Evolutionary conservation across 2,888 invertebrate species (phyloP).

Genomic region (Xylota sylvarum): DNA sequence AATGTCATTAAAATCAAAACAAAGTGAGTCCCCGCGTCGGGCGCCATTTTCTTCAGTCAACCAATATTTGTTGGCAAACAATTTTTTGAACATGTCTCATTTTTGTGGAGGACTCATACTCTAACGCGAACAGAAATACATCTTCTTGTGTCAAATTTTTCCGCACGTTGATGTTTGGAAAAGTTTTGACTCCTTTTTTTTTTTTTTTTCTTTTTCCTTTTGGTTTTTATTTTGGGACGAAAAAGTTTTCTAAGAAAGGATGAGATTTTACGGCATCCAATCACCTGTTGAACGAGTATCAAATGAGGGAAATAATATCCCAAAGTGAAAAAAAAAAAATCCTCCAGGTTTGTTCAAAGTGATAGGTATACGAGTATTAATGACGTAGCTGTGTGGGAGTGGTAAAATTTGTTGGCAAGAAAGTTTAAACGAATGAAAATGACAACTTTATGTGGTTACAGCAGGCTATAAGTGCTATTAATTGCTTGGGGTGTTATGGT

Average conservation of each 20-base stretch:
- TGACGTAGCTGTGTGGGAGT: not conserved
- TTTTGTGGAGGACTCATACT: not conserved
- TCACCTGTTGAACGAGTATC: conserved; percentile 41
- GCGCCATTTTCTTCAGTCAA: conserved; percentile 1
- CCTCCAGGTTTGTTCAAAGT: not conserved
- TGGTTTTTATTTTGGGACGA: not conserved
- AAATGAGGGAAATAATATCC: conserved; percentile 35
- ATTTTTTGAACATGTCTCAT: not conserved
- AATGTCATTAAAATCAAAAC: conserved; percentile 31
- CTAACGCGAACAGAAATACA: not conserved
- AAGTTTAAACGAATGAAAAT: conserved; percentile 21
- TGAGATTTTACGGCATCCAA: conserved; percentile 11
- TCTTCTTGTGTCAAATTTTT: not conserved
- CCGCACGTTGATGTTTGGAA: not conserved
- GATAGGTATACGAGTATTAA: not conserved
- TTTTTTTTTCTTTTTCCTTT: no score
- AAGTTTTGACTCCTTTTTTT: conserved; percentile 1
- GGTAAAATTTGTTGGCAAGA: not conserved
- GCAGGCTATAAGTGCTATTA: not conserved
- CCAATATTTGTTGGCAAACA: conserved; percentile 20
- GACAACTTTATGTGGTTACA: not conserved
- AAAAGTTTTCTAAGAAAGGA: conserved; percentile 1
- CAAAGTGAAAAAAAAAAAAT: conserved; percentile 2
- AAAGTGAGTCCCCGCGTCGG: not conserved
- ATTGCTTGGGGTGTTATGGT: not conserved